These are phyloP conservation scores for Pseudocheirus occidentalis DNA, from an alignment of 2,797 vertebrate species.

Conservation along the genomic window DNA sequence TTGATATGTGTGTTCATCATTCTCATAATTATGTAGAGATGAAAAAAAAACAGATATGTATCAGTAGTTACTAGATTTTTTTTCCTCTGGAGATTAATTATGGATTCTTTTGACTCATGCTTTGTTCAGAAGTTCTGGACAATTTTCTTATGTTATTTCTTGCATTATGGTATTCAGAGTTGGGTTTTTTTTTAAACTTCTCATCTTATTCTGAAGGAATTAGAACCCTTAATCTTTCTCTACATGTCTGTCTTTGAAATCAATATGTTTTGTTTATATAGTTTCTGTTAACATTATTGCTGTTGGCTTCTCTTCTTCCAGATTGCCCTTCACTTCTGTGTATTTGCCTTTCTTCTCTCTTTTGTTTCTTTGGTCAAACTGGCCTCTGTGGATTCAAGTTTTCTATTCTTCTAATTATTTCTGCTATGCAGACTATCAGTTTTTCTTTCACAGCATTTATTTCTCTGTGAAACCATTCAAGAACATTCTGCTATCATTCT, in stretches of 20 bases:
- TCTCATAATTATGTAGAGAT: background rate
- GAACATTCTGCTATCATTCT: background rate
- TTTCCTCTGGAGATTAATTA: background rate
- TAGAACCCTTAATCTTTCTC: background rate
- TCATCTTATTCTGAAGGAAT: background rate
- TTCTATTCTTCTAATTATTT: background rate
- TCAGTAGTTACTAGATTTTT: background rate
- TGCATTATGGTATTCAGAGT: background rate
- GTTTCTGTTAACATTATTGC: background rate
- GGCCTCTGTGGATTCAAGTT: background rate
- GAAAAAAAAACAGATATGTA: background rate
- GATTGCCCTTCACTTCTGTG: background rate
- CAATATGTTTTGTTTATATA: background rate
- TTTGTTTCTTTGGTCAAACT: background rate
- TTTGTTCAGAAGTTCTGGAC: background rate
- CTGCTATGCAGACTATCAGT: background rate
- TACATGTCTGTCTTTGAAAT: background rate
- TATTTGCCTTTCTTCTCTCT: background rate
- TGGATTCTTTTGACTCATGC: background rate
- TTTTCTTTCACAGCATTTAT: background rate
- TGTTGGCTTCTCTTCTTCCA: background rate
- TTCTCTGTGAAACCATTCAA: background rate
- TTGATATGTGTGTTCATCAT: background rate
- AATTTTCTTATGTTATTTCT: background rate
- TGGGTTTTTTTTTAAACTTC: background rate